phyloP scores from a whole-genome alignment of 2,888 invertebrate species.

The Celastrina argiolus region DNA sequence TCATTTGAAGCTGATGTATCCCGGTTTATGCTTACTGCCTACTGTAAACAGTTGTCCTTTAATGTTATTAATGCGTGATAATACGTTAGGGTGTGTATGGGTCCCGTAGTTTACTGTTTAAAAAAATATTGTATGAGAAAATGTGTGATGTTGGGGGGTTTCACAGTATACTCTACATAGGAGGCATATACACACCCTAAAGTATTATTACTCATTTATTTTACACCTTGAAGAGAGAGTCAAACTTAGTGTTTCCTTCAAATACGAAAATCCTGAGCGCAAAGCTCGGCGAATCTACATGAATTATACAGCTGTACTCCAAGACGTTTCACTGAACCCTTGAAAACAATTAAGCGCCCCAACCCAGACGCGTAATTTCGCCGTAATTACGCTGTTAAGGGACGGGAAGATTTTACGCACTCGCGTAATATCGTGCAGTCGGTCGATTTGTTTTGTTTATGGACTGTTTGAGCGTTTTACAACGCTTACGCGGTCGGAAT shows the following conservation, averaged over 20 bases:
- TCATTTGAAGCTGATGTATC: too few relatives aligned
- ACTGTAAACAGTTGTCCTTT: too few relatives aligned
- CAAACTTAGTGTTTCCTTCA: neutral
- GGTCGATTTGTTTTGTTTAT: slow-evolving; percentile 37
- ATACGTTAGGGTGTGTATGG: too few relatives aligned
- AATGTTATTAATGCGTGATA: too few relatives aligned
- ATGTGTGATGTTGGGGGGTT: too few relatives aligned
- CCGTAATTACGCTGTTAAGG: slow-evolving; percentile 65
- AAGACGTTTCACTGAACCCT: slow-evolving; percentile 29
- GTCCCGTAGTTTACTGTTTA: too few relatives aligned
- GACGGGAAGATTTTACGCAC: slow-evolving; percentile 69
- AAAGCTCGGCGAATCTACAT: neutral
- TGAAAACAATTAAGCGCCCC: slow-evolving; percentile 61
- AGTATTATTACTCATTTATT: too few relatives aligned
- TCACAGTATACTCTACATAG: too few relatives aligned
- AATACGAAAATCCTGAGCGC: neutral
- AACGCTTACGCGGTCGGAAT: slow-evolving; percentile 3
- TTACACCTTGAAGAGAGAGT: neutral
- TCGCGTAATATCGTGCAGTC: slow-evolving; percentile 35
- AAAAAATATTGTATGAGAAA: too few relatives aligned
- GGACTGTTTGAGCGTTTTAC: slow-evolving; percentile 27
- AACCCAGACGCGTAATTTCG: slow-evolving; percentile 45
- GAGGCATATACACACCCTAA: too few relatives aligned
- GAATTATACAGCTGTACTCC: slow-evolving; percentile 4
- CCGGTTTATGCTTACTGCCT: too few relatives aligned